phyloP scores from a whole-genome alignment of 2,888 invertebrate genomes.

The Stenoptilia bipunctidactyla region DNA sequence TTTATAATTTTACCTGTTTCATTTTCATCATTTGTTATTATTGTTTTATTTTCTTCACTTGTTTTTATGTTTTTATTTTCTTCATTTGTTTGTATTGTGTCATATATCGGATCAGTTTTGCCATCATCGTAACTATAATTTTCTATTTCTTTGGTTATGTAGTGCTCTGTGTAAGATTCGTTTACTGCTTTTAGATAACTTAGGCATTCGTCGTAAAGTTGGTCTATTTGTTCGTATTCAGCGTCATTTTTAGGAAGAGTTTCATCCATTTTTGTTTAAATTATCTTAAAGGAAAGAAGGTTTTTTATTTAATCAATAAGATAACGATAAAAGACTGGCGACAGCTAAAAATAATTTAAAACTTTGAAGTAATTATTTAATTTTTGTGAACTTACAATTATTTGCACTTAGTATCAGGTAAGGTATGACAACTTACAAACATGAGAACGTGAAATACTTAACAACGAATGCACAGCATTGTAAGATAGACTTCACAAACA shows the following conservation, averaged over 20 bases:
- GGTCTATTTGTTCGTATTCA: constrained; percentile 42
- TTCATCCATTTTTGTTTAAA: not conserved
- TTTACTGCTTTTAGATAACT: constrained; percentile 34
- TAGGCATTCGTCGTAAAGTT: constrained; percentile 53
- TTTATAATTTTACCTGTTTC: constrained; percentile 23
- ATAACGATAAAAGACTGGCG: too few species aligned
- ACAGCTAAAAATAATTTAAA: too few species aligned
- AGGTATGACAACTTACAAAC: too few species aligned
- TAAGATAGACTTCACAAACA: too few species aligned
- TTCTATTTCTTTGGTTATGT: not conserved
- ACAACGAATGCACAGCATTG: too few species aligned
- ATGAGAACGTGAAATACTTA: too few species aligned
- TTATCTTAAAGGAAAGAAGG: too few species aligned
- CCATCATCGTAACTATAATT: constrained; percentile 1
- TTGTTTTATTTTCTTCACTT: too few species aligned
- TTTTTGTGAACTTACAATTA: too few species aligned
- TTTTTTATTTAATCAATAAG: too few species aligned
- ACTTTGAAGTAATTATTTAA: too few species aligned
- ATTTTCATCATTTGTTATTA: constrained; percentile 15
- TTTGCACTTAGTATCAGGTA: too few species aligned
- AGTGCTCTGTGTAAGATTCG: constrained; percentile 1
- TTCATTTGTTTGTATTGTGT: constrained; percentile 22
- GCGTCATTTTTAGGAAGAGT: constrained; percentile 19
- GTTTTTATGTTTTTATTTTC: constrained; percentile 19
- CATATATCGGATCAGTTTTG: constrained; percentile 6